Conservation (phyloP, 2,113 vertebrate genomes). For the Oenanthe melanoleuca region DNA sequence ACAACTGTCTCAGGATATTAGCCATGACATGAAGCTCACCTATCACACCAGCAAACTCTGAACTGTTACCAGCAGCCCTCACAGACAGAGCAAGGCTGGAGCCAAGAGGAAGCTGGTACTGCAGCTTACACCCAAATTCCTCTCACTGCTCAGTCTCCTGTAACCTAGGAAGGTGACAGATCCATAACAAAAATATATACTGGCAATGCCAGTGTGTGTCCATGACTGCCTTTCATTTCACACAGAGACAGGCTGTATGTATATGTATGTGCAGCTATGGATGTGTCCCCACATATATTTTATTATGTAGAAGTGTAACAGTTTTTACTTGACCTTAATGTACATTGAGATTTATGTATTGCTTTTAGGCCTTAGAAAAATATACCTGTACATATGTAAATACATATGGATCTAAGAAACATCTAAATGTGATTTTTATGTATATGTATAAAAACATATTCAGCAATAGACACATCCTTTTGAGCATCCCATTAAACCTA, state of each 20-base stretch:
- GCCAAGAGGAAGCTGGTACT: neutral
- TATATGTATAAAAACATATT: neutral
- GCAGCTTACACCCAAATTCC: slow-evolving; percentile 10
- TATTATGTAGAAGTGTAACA: neutral
- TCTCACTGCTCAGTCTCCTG: neutral
- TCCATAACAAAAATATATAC: neutral
- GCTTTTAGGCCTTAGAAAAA: neutral
- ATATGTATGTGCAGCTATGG: neutral
- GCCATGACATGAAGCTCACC: slow-evolving; percentile 71
- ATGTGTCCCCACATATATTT: neutral
- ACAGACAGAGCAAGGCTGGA: slow-evolving; percentile 50
- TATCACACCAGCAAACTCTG: slow-evolving; percentile 64
- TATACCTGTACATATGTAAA: neutral
- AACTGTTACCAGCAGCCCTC: slow-evolving; percentile 36
- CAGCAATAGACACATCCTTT: neutral
- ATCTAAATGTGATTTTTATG: neutral
- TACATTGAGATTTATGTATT: neutral
- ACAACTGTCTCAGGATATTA: slow-evolving; percentile 69
- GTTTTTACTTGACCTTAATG: neutral
- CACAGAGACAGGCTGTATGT: neutral
- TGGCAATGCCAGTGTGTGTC: neutral
- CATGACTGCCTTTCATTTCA: neutral
- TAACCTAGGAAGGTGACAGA: neutral
- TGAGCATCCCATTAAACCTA: neutral
- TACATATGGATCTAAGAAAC: neutral